phyloP scores from a whole-genome alignment of 2,113 vertebrate species.

The Peromyscus californicus region DNA sequence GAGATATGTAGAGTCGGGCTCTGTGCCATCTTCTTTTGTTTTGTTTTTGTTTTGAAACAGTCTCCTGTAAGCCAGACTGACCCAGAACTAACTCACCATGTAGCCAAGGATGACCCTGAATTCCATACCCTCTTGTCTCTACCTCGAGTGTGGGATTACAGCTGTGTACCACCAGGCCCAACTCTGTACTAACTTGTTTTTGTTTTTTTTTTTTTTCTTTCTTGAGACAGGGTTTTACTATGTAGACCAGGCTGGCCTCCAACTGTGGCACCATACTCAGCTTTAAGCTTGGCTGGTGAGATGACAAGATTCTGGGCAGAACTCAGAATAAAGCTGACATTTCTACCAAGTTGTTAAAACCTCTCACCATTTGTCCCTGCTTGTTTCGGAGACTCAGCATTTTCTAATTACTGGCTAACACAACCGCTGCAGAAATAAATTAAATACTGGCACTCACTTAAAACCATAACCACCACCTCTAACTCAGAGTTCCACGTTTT shows the following conservation, averaged over 20 bases:
- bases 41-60: neutral
- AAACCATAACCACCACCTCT: slow-evolving; percentile 2
- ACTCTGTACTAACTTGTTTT: neutral
- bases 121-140: neutral
- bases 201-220: neutral
- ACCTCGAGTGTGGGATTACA: neutral
- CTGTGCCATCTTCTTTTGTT: neutral
- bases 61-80: neutral
- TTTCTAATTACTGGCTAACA: slow-evolving; percentile 39
- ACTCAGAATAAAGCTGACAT: slow-evolving; percentile 30
- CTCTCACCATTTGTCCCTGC: neutral
- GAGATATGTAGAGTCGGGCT: neutral
- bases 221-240: neutral
- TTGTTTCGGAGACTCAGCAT: neutral
- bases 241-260: neutral
- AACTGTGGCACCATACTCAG: neutral
- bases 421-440: neutral
- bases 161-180: neutral
- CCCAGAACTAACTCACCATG: neutral
- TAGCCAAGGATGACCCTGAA: neutral
- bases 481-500: slow-evolving; percentile 9
- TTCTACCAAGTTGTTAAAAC: slow-evolving; percentile 28
- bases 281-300: neutral
- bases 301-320: neutral
- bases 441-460: slow-evolving; percentile 29